A percentile compares a stretch with the other conserved stretches of the same genome.
Conservation (phyloP, 2,113 vertebrate species). For the Rhagologus leucostigma region DNA sequence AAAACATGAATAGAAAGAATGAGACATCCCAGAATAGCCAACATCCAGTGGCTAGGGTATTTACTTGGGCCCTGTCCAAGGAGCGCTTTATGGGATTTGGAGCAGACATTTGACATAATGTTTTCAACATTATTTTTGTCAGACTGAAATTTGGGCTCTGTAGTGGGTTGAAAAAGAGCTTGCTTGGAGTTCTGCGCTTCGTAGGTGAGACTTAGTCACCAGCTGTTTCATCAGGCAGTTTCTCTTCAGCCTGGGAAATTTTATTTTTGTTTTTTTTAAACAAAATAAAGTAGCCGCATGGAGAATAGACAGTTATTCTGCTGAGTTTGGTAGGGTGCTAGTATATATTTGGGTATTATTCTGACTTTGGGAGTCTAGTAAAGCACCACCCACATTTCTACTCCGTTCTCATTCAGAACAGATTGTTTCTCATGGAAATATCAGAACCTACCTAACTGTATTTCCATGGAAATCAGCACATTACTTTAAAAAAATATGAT, state of each 20-base stretch:
- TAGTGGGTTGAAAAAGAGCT: background rate
- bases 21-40: slow-evolving; percentile 64
- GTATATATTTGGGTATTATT: background rate
- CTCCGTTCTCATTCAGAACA: background rate
- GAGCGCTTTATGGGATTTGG: slow-evolving; percentile 54
- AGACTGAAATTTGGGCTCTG: slow-evolving; percentile 8
- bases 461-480: background rate
- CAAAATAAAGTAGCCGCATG: background rate
- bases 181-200: background rate
- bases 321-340: background rate
- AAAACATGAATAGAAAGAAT: slow-evolving; percentile 68
- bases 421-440: background rate
- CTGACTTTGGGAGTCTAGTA: background rate
- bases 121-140: slow-evolving; percentile 62
- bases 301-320: background rate
- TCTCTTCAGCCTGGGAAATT: background rate
- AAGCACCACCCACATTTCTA: background rate
- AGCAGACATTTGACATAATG: slow-evolving; percentile 61
- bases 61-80: slow-evolving; percentile 56
- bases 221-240: background rate
- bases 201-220: slow-evolving; percentile 15
- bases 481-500: background rate
- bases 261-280: background rate
- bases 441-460: background rate
- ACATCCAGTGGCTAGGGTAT: slow-evolving; percentile 65